phyloP scores from a whole-genome alignment of 2,797 vertebrate genomes.

The Gallinago nigripennis region DNA sequence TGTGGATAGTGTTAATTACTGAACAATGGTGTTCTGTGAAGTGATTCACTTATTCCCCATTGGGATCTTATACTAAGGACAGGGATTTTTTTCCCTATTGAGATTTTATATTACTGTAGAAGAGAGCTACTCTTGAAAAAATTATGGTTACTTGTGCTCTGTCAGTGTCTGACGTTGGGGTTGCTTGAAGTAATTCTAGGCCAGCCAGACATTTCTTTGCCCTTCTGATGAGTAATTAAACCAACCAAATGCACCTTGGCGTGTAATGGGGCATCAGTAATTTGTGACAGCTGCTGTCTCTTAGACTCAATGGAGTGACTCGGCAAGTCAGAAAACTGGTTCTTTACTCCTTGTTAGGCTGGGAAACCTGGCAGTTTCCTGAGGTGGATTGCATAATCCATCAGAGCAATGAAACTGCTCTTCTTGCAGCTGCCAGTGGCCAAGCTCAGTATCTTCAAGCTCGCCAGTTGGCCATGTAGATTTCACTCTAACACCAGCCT shows the following conservation, averaged over 20 bases:
- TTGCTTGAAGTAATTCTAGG: slow-evolving; percentile 31
- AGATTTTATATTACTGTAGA: not conserved
- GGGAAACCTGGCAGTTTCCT: not conserved
- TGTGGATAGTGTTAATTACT: not conserved
- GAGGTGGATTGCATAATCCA: not conserved
- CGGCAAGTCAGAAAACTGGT: not conserved
- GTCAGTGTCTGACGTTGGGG: not conserved
- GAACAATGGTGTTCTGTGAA: not conserved
- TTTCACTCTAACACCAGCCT: not conserved
- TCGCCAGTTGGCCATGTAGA: fast-evolving
- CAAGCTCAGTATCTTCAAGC: not conserved
- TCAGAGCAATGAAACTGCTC: not conserved
- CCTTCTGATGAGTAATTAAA: slow-evolving; percentile 38
- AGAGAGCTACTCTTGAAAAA: not conserved
- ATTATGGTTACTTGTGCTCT: not conserved
- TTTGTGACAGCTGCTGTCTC: slow-evolving; percentile 53
- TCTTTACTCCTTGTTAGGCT: slow-evolving; percentile 7
- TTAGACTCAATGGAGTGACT: slow-evolving; percentile 6
- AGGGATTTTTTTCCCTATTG: not conserved
- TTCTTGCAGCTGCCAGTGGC: not conserved
- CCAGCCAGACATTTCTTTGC: slow-evolving; percentile 8
- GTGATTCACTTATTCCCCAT: not conserved
- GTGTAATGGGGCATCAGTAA: slow-evolving; percentile 50
- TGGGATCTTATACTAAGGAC: not conserved
- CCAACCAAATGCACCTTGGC: slow-evolving; percentile 43